Percentiles rank a stretch among this genome's conserved stretches.
phyloP scores from a whole-genome alignment of 2,888 invertebrate species.

The Phyto melanocephala region DNA sequence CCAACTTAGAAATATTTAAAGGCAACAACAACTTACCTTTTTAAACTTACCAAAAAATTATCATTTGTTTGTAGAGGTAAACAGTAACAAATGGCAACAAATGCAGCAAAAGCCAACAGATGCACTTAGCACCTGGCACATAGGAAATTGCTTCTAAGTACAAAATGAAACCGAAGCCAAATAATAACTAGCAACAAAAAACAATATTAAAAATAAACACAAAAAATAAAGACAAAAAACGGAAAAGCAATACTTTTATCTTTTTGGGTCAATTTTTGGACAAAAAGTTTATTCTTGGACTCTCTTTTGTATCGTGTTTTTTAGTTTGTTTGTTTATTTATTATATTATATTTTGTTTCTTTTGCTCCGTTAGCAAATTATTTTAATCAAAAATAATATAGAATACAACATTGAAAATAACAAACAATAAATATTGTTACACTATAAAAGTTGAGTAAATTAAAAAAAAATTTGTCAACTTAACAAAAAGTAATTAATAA shows the following conservation, averaged over 20 bases:
- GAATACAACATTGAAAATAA: not conserved
- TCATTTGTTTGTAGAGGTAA: not conserved
- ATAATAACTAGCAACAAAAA: conserved; percentile 17
- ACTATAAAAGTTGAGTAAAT: not conserved
- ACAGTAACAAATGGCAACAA: conserved; percentile 9
- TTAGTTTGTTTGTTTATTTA: conserved; percentile 38
- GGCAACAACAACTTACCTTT: conserved; percentile 4
- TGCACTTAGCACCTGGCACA: conserved; percentile 39
- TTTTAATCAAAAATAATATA: conserved; percentile 25
- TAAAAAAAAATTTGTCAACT: conserved; percentile 35
- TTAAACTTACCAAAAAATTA: too few relatives aligned
- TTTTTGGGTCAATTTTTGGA: conserved; percentile 70
- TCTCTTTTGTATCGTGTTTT: conserved; percentile 25
- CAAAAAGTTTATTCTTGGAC: conserved; percentile 15
- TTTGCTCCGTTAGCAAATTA: conserved; percentile 37
- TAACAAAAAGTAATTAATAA: conserved; percentile 67
- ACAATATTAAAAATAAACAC: not conserved
- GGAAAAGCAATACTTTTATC: conserved; percentile 66
- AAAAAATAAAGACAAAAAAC: conserved; percentile 1
- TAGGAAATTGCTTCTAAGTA: conserved; percentile 29
- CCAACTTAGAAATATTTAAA: conserved; percentile 8
- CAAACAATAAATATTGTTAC: not conserved
- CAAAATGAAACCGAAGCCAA: conserved; percentile 35
- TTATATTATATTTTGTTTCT: conserved; percentile 26
- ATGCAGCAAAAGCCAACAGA: conserved; percentile 36